These are phyloP conservation scores for Urocolius indicus DNA, from an alignment of 2,113 vertebrate species.

Conservation along the genomic window DNA sequence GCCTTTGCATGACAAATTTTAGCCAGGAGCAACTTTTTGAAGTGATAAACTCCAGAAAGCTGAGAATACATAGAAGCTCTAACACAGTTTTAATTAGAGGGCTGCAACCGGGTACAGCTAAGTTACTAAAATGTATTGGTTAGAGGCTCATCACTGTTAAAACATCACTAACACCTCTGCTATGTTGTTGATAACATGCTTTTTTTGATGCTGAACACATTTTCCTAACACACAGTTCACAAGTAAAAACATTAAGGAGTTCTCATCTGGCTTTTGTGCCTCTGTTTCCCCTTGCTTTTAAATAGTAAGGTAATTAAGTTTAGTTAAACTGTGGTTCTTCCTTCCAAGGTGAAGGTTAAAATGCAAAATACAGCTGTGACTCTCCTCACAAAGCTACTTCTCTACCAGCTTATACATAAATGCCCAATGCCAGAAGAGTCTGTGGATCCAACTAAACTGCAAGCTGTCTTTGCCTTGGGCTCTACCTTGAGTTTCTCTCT, in stretches of 20 bases:
- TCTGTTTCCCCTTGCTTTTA: background rate
- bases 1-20: slow-evolving; percentile 36
- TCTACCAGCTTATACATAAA: background rate
- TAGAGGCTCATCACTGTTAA: background rate
- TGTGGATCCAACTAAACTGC: background rate
- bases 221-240: background rate
- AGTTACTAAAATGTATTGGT: background rate
- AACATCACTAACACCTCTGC: background rate
- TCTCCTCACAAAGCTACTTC: background rate
- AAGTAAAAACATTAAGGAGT: background rate
- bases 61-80: background rate
- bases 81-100: background rate
- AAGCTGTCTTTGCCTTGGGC: background rate
- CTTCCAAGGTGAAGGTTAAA: background rate
- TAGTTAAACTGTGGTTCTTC: background rate
- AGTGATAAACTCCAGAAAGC: slow-evolving; percentile 1
- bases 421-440: background rate
- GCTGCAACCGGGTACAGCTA: background rate
- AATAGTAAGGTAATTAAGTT: background rate
- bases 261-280: background rate
- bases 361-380: background rate
- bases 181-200: background rate
- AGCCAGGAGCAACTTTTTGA: slow-evolving; percentile 44
- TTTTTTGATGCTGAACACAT: background rate
- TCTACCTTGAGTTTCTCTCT: background rate